Base-by-base conservation (phyloP, 2,888 invertebrate species). In the Metacarcinus magister region DNA sequence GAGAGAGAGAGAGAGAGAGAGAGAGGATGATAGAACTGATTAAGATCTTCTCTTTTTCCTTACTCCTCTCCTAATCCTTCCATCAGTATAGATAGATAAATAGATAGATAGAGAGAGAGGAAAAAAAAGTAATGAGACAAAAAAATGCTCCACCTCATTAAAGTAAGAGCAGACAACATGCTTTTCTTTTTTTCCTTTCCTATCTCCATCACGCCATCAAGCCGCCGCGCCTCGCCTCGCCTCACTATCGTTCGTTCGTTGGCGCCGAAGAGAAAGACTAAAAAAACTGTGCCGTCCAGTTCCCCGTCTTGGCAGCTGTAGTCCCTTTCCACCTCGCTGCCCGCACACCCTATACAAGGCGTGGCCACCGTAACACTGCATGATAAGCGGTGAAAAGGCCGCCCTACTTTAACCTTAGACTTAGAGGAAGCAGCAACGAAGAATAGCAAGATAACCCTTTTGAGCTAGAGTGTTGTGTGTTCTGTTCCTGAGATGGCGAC, bases 71-170 rank as follows among this genome's bases (percentile, higher is more conserved):
- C 19, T 44, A 32, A 39, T 39, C 39, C 39, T 39, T 39, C 39
- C 39, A 39, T 39, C 39, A 39, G 39, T 39, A 39, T 39, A 39
- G 90, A 39, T 39, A 39, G 90, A 90, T 39, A 90, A 43, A 90
- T 32, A 90, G 90, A 39, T 5, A 90, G 90, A 90, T 32, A 90
- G 90, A 90, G 90, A 39, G 39, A 39, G 32, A 90, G 90, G 90
- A 90, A 39, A 28, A 16, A 39, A 16, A 10, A 16, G 8, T 8
- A 39, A 39, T 39, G 90, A 90, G 28, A 89, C 28, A 89, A 16
- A 32, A 5, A 89, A 16, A 7, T n/a, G 23, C 60, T 23, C 4
- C 60, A 23, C 19, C 60, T 60, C 23, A 23, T 60, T 60, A 60
- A 60, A 23, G 23, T 19, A 23, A 60, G 19, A 23, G 13, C 23